Evolutionary conservation across 2,888 invertebrate genomes (phyloP), one percentile per base, ranked within the genome.

Genomic region (Meliscaeva auricollis): DNA sequence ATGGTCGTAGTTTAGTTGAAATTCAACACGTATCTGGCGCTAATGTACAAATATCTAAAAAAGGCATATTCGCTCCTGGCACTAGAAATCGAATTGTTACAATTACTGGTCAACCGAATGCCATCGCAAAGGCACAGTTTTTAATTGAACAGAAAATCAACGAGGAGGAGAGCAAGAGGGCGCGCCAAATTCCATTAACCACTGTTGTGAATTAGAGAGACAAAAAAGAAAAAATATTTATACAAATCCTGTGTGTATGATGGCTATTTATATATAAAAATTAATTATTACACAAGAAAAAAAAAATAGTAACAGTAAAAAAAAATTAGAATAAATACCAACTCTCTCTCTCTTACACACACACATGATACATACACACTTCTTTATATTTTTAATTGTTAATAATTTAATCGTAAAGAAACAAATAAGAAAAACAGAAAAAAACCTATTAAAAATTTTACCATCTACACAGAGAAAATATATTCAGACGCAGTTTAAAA

Each of bases 41-140:
- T 93, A 98, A 97, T 94, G 98, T 99, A 93, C 98, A 98, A 94
- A 98, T 99, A 94, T 98, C 98, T 89, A 98, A 98, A 95, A 98
- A 98, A 94, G 98, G 98, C 92, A 97, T 97, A 91, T 98, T 97
- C 94, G 97, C 98, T 90, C 98, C 98, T 88, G 98, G 98, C 93
- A 98, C 98, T 89, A 96, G 98, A 93, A 98, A 98, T 94, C 96
- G 98, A 92, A 97, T 98, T 93, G 98, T 98, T 89, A 98, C 98
- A 93, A 98, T 98, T 93, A 96, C 96, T 90, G 98, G 98, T 93
- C 95, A 95, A 91, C 95, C 96, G 91, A 95, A 95, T 93, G 96
- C 97, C 93, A 98, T 98, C 93, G 94, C 94, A 92, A 96, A 96
- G 93, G 98, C 98, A 92, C 97, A 97, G 93, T 97, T 95, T 94